Evolutionary conservation across 1,140 invertebrate genomes (phyloP), one percentile per base, ranked within the genome.

Genomic region (Chymomyza costata): DNA sequence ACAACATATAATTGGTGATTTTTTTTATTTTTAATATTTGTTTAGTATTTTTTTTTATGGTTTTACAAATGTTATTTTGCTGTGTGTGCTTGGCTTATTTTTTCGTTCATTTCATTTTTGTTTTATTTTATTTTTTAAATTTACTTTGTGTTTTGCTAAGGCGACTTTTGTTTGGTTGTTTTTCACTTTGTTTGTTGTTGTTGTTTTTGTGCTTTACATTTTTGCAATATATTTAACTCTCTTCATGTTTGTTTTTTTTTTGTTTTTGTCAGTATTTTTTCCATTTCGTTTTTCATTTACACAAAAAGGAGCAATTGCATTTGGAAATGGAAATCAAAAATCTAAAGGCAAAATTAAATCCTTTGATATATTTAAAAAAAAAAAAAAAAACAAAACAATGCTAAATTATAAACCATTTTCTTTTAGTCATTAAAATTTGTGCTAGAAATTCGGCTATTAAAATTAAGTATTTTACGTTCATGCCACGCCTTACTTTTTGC

Each of bases 401-500:
- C 6, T 31, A 48, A 60, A 60, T 39, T 11, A 56, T 39, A 13
- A 28, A 37, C 31, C 35, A 48, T 16, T 43, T n/a, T 46, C 17
- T 39, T 49, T 49, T 49, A 49, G 18, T 53, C 11, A 25, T 53
- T 45, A 59, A 50, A 82, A 81, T 81, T 81, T 70, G 69, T 68
- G 76, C 69, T 81, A 81, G 61, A 74, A 81, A 82, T 81, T 82
- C 74, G 64, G 76, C 76, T 82, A 81, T 82, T 81, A 81, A 82
- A 82, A 82, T 76, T 81, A 73, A n/a, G n/a, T n/a, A n/a, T n/a
- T 82, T 82, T 78, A 82, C 54, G 65, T 65, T 70, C 56, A 45
- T 76, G 54, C 60, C 61, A 69, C 61, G 50, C 52, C 44, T 49
- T 17, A 13, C 18, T 52, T 49, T 51, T 58, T 35, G 44, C 35